Base-by-base conservation (phyloP, 2,797 vertebrate genomes). In the Crypturellus tataupa region DNA sequence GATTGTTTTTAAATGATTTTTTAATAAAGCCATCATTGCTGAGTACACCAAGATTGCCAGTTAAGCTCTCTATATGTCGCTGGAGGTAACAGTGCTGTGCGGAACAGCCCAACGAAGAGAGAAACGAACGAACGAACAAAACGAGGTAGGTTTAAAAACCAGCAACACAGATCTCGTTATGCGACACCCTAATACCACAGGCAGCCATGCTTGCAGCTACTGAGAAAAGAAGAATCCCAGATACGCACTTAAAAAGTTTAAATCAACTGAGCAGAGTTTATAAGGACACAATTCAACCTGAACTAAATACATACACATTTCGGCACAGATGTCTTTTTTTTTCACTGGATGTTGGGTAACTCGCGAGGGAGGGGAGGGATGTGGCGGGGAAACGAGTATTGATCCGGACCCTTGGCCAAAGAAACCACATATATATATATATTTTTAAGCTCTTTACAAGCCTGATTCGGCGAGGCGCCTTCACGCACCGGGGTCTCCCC, bases 71-170 rank as follows among this genome's bases (percentile, higher is more conserved):
- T 97, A 98, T 96, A 97, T 97, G 96, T 97, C 97, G 96, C 97
- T 97, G 97, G 97, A 98, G 97, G 90, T 95, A 98, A 98, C 97
- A 97, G 97, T 93, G 98, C 97, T 97, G 97, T 95, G 95, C 97
- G 96, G 51, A 91, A 98, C 97, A 98, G 95, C 95, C 86, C 96
- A 98, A 96, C 77, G 20, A 96, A 82, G 96, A 51, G 49, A 51
- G 25, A 73, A 94, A 94, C 90, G 97, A 89, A 70, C 17, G 96
- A 97, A 97, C 95, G 95, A 98, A 98, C 95, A 5, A 98, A 98
- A 98, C 98, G 98, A 99, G 98, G 98, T 98, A 99, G 98, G 98
- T 98, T 98, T 98, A 98, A 98, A 56, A 97, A 98, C 98, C 97
- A 98, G 97, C 97, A 97, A 98, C 98, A 98, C 97, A 98, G 97